A percentile compares a stretch with the other conserved stretches of the same genome.
Conservation (phyloP, 2,888 invertebrate species). For the Agapostemon virescens region DNA sequence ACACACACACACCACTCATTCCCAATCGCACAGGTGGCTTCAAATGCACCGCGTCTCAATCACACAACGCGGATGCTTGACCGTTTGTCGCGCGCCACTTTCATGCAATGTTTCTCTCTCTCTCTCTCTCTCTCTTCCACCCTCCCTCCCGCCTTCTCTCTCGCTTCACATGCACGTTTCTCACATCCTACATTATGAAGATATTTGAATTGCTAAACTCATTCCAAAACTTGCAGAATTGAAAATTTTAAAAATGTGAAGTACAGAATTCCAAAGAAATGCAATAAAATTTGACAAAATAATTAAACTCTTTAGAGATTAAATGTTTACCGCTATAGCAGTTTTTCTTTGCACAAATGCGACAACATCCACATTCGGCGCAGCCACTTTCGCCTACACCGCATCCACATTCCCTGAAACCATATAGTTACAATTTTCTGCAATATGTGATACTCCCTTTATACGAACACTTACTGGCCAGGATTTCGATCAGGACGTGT, state of each 20-base stretch:
- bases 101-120: too few species aligned
- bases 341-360: conserved; percentile 90
- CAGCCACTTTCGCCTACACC: conserved; percentile 98
- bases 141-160: too few species aligned
- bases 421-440: conserved; percentile 74
- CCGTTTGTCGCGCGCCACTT: too few species aligned
- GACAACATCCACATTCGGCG: conserved; percentile 94
- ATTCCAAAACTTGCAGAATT: neutral
- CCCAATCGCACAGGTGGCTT: too few species aligned
- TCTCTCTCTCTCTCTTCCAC: too few species aligned
- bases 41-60: too few species aligned
- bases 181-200: neutral
- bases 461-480: conserved; percentile 70
- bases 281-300: neutral
- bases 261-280: too few species aligned
- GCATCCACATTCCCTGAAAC: conserved; percentile 92
- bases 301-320: neutral
- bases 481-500: conserved; percentile 88
- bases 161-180: too few species aligned
- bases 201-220: neutral
- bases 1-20: too few species aligned
- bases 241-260: too few species aligned
- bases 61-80: too few species aligned
- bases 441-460: neutral
- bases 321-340: conserved; percentile 80